Base-by-base conservation (phyloP, 2,888 invertebrate species). In the Eudemis profundana region DNA sequence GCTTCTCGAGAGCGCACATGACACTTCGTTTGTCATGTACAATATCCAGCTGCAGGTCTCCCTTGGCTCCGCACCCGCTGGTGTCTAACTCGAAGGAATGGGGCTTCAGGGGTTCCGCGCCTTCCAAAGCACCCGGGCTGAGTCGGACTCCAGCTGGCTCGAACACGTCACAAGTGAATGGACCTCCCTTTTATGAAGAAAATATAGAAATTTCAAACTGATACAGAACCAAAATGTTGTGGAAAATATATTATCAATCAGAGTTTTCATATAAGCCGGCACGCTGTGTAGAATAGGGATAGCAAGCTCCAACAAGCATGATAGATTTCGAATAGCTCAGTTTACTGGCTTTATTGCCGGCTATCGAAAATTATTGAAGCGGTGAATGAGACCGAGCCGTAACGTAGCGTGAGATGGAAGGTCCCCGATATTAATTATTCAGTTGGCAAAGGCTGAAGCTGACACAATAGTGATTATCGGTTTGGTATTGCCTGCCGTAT, bases 141-240 rank as follows among this genome's bases (percentile, higher is more conserved):
- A 96, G 95, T 67, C 96, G 95, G 8, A 98, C 96, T 19, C 97
- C 97, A 44, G 97, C 95, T 0, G 98, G 97, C 87, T 99, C 98
- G 79, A 97, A 99, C 0, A 98, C 98, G 76, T 98, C 96, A 82
- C 99, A 98, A 0, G 97, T 97, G 85, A 98, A 99, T 1, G 99
- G 99, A 15, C 98, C 98, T 63, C 99, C 99, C 93, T 96, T 91
- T 21, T 14, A 44, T 10, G 7, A 33, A 38, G 33, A 15, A 57
- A 29, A 15, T 14, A 42, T 46, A n/a, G n/a, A n/a, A n/a, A n/a
- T n/a, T n/a, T n/a, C n/a, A n/a, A n/a, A n/a, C n/a, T n/a, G n/a
- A n/a, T n/a, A n/a, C n/a, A n/a, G n/a, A n/a, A n/a, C 17, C 17
- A 36, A 17, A 4, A 33, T 15, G 12, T n/a, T n/a, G n/a, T n/a